A percentile compares a stretch with the other conserved stretches of the same genome.
These are phyloP conservation scores for Hymenopus coronatus DNA, from an alignment of 2,888 invertebrate genomes.

Conservation along the genomic window DNA sequence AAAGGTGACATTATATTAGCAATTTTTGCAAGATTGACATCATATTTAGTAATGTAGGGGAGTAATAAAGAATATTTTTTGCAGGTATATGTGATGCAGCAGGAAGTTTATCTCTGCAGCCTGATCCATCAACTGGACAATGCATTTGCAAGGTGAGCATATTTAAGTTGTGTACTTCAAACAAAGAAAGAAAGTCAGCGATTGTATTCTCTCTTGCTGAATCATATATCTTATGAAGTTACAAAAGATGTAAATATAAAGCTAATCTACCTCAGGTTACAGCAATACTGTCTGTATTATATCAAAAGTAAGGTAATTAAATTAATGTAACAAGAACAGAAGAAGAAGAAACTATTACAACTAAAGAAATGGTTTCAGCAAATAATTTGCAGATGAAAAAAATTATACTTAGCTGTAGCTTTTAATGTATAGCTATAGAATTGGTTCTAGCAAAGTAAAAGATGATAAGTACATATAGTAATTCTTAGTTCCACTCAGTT, in stretches of 20 bases:
- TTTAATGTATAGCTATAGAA: too few species aligned
- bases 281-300: too few species aligned
- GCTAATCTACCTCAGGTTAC: not conserved
- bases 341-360: not conserved
- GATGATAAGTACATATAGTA: not conserved
- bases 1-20: too few species aligned
- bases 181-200: too few species aligned
- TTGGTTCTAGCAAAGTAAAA: too few species aligned
- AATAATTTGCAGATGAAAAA: not conserved
- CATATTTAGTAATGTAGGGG: not conserved
- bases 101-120: slow-evolving; percentile 62
- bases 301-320: not conserved
- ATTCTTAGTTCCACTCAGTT: not conserved
- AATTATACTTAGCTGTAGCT: too few species aligned
- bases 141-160: slow-evolving; percentile 69
- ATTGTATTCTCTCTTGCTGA: too few species aligned
- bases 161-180: not conserved
- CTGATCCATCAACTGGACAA: slow-evolving; percentile 53
- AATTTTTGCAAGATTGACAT: too few species aligned
- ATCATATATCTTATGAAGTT: too few species aligned
- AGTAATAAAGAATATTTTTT: not conserved
- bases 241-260: not conserved
- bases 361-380: not conserved
- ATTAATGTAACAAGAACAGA: not conserved
- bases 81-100: slow-evolving; percentile 65